A percentile compares a stretch with the other conserved stretches of the same genome.
These are phyloP conservation scores for Molanna angustata DNA, from an alignment of 2,888 invertebrate genomes.

Conservation along the genomic window DNA sequence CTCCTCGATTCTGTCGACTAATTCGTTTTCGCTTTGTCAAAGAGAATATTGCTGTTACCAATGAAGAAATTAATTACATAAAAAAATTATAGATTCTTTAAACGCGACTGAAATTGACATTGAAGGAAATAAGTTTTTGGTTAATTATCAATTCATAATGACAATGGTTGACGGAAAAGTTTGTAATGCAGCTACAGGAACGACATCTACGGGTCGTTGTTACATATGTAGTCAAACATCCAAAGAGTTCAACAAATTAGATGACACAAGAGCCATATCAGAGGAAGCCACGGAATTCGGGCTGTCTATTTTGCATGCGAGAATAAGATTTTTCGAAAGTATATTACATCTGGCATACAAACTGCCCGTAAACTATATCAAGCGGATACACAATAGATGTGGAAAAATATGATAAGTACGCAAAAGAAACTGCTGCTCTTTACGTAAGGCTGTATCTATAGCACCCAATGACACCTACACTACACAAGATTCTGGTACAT, in stretches of 20 bases:
- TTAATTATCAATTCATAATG: background rate
- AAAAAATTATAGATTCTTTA: constrained; percentile 1
- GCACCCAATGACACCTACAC: constrained; percentile 35
- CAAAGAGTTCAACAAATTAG: constrained; percentile 5
- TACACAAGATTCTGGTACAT: constrained; percentile 36
- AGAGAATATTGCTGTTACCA: constrained; percentile 1
- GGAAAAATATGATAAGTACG: background rate
- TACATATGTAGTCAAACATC: background rate
- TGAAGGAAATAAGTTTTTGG: background rate
- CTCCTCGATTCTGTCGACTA: constrained; percentile 1
- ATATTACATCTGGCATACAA: constrained; percentile 4
- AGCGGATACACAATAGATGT: background rate
- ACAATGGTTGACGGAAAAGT: constrained; percentile 7
- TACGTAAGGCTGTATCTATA: constrained; percentile 36
- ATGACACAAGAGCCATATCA: background rate
- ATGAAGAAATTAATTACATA: background rate
- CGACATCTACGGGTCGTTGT: constrained; percentile 5
- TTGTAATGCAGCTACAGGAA: background rate
- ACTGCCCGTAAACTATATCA: constrained; percentile 2
- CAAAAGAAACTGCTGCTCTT: constrained; percentile 26
- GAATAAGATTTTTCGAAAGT: constrained; percentile 6
- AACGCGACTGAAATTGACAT: constrained; percentile 2
- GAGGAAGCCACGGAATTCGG: background rate
- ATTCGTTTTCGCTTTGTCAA: constrained; percentile 4
- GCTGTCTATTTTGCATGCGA: constrained; percentile 4